Conservation (phyloP, 2,797 vertebrate species). For the Thalassophryne amazonica region DNA sequence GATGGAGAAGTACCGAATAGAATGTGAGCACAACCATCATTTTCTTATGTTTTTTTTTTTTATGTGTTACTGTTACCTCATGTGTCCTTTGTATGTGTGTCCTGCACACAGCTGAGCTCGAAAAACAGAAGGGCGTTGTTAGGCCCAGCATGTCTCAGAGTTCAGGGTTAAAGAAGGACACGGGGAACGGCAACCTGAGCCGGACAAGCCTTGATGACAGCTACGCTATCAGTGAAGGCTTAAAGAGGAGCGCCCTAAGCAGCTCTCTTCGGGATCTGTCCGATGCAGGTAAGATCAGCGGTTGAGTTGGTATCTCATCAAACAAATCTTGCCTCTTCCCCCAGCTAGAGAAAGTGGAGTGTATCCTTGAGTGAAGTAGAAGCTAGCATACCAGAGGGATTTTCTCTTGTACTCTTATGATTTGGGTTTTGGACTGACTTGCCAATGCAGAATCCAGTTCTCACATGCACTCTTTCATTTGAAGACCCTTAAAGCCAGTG, state of each 20-base stretch:
- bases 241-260: slow-evolving; percentile 94
- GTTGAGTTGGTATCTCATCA: not conserved
- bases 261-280: slow-evolving; percentile 95
- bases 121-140: slow-evolving; percentile 95
- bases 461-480: not conserved
- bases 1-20: slow-evolving; percentile 98
- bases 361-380: slow-evolving; percentile 11
- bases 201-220: slow-evolving; percentile 92
- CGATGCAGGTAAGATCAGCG: slow-evolving; percentile 85
- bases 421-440: not conserved
- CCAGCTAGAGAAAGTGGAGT: slow-evolving; percentile 15
- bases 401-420: not conserved
- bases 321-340: not conserved
- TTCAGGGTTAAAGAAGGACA: slow-evolving; percentile 89
- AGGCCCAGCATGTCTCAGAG: slow-evolving; percentile 90
- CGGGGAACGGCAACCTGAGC: slow-evolving; percentile 87
- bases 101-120: slow-evolving; percentile 85
- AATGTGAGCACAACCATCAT: slow-evolving; percentile 81
- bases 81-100: not conserved
- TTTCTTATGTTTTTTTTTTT: not conserved
- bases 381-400: slow-evolving; percentile 34
- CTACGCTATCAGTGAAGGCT: slow-evolving; percentile 88
- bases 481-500: not conserved
- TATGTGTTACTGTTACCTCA: not conserved
- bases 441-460: not conserved